Conservation (phyloP, 2,113 vertebrate genomes). For the Hylia prasina region DNA sequence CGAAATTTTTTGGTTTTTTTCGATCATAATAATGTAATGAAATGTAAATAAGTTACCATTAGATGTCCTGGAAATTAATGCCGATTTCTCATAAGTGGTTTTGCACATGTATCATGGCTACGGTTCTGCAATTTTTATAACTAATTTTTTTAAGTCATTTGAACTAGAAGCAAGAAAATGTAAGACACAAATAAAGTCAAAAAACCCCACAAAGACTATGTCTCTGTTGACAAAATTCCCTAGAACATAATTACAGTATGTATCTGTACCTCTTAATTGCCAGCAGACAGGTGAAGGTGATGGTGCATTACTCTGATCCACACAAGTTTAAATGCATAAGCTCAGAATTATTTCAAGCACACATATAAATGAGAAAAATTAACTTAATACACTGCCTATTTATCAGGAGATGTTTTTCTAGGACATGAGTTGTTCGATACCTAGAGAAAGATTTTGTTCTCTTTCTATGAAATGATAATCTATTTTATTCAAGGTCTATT, state of each 20-base stretch:
- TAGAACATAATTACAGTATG: background rate
- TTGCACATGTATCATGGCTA: background rate
- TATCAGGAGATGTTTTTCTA: background rate
- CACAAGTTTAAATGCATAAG: background rate
- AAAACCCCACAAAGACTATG: fast-evolving
- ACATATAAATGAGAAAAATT: background rate
- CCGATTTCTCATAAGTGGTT: background rate
- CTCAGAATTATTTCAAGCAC: background rate
- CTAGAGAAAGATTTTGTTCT: background rate
- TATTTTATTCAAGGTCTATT: background rate
- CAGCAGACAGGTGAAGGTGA: background rate
- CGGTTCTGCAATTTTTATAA: background rate
- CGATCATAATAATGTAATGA: fast-evolving
- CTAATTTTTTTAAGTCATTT: background rate
- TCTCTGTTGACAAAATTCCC: background rate
- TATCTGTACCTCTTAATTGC: background rate
- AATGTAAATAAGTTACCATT: background rate
- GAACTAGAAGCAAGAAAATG: background rate
- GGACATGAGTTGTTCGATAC: background rate
- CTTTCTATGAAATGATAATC: background rate
- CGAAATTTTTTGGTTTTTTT: background rate
- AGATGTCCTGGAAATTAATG: background rate
- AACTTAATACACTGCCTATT: background rate
- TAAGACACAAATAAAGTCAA: background rate
- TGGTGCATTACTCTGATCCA: background rate